Evolutionary conservation across 2,797 vertebrate species (phyloP).

Genomic region (Echiichthys vipera): DNA sequence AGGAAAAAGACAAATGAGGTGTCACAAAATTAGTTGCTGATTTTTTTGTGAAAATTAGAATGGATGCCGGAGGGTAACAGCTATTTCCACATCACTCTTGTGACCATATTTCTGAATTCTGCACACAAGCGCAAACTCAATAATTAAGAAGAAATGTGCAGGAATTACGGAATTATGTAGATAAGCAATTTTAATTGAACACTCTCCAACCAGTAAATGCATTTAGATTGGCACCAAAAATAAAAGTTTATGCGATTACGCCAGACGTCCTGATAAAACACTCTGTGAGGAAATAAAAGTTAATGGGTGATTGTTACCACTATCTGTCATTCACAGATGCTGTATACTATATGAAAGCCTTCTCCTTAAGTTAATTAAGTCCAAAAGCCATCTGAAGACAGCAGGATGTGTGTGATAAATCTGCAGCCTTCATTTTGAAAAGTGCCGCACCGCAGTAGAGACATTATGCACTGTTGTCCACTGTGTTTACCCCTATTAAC

Average conservation of each 20-base stretch:
- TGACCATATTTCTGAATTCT: background rate
- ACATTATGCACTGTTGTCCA: constrained; percentile 8
- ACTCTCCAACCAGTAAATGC: background rate
- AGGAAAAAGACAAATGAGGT: constrained; percentile 23
- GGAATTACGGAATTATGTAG: constrained; percentile 16
- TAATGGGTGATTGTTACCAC: constrained; percentile 22
- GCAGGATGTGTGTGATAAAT: constrained; percentile 26
- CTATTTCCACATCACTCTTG: background rate
- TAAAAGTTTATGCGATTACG: constrained; percentile 31
- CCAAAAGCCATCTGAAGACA: constrained; percentile 34
- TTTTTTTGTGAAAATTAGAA: constrained; percentile 14
- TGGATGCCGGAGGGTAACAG: background rate
- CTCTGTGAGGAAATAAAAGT: constrained; percentile 12
- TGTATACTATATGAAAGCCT: constrained; percentile 26
- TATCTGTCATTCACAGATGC: constrained; percentile 44
- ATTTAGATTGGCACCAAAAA: constrained; percentile 35
- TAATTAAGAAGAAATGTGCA: background rate
- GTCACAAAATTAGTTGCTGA: background rate
- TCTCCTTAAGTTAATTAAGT: constrained; percentile 49
- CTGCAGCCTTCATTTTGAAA: constrained; percentile 27
- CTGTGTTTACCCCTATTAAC: constrained; percentile 25
- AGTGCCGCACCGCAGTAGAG: constrained; percentile 4
- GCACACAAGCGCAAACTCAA: background rate
- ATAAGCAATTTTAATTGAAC: constrained; percentile 40
- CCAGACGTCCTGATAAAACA: constrained; percentile 25